phyloP scores from a whole-genome alignment of 1,140 invertebrate species.

The Drosophila erecta region DNA sequence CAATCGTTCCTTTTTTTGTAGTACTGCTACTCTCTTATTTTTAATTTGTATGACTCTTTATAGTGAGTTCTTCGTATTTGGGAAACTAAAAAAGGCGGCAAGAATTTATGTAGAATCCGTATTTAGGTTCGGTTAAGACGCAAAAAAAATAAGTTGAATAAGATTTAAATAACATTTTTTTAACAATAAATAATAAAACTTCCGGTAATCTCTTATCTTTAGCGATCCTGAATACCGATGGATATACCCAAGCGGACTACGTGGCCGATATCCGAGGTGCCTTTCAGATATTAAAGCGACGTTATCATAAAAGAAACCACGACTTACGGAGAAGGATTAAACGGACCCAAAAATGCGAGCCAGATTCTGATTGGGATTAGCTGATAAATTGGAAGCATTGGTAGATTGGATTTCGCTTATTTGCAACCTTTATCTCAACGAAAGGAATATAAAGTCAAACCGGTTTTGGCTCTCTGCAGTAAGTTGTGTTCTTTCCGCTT shows the following conservation, averaged over 20 bases:
- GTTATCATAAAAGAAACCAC: constrained; percentile 22
- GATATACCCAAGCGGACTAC: constrained; percentile 28
- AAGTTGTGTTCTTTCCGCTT: constrained; percentile 24
- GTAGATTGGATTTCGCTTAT: neutral
- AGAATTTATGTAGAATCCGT: no score
- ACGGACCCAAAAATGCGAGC: neutral
- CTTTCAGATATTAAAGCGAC: constrained; percentile 17
- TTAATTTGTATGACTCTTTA: no score
- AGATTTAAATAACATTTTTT: no score
- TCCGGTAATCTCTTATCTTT: neutral
- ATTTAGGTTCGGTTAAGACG: no score
- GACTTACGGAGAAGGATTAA: constrained; percentile 4
- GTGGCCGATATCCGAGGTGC: constrained; percentile 24
- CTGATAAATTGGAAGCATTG: neutral
- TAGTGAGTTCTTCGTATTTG: no score
- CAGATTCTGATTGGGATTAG: constrained; percentile 5
- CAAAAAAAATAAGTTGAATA: no score
- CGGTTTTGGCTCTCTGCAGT: constrained; percentile 20
- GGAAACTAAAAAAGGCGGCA: no score
- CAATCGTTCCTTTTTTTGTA: no score
- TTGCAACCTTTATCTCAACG: constrained; percentile 9
- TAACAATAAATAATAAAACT: no score
- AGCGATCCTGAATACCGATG: constrained; percentile 30
- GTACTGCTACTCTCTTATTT: no score
- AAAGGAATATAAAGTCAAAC: constrained; percentile 20